Evolutionary conservation across 2,113 vertebrate genomes (phyloP), one percentile per base, ranked within the genome.

Genomic region (Heterocephalus glaber): DNA sequence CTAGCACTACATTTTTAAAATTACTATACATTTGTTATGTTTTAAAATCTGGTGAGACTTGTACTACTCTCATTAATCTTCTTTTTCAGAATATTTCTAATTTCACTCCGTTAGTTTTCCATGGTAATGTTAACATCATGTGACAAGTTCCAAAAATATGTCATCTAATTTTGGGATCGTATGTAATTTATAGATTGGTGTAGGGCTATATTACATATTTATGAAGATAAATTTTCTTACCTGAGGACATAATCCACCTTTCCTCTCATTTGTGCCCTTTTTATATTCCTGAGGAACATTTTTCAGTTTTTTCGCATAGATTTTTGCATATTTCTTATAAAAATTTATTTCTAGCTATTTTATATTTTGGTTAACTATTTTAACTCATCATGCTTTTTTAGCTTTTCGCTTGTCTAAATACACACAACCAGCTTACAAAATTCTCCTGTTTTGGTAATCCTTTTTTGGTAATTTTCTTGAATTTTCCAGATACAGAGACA

Each of bases 141-240:
- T 88, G 81, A 74, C 38, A 91, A 77, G 52, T 88, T 88, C 76
- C 83, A 26, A 61, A 66, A 54, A 56, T 92, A 19, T 89, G 35
- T 83, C 22, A 10, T 77, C n/a, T 70, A 70, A 41, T 54, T 94
- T 84, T 24, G 52, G 41, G 26, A 77, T 41, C 24, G 20, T 92
- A 54, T 92, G 90, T 83, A 60, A 68, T 76, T 76, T 74, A 44
- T 68, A 82, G 76, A 77, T 92, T 61, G 24, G 68, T 61, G 22
- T 74, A 60, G 66, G 20, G 49, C 74, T 35, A 86, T 61, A 83
- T 83, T 91, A 35, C 60, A 61, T 76, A 68, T 88, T 77, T 83
- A 88, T 76, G 61, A 91, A 77, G 76, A 54, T 82, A 82, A 58
- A 60, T 38, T 91, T 88, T 84, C 47, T n/a, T 80, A 19, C 79